phyloP scores from a whole-genome alignment of 2,797 vertebrate species.

The Muscicapa striata region DNA sequence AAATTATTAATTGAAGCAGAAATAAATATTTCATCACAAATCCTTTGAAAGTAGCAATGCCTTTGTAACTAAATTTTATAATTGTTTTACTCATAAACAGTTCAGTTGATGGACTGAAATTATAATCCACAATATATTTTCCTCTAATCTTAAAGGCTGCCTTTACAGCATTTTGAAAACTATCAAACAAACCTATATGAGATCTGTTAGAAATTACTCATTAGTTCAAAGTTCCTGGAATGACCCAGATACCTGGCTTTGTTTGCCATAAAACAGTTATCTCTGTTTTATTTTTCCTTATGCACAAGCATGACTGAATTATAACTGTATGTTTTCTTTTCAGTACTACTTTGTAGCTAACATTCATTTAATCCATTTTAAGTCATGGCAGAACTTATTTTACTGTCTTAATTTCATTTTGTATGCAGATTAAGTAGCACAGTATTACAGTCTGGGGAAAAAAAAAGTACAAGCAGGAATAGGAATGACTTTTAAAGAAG shows the following conservation, averaged over 20 bases:
- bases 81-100: background rate
- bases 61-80: background rate
- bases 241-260: background rate
- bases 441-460: background rate
- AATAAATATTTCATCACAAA: background rate
- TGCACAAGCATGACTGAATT: background rate
- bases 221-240: background rate
- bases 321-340: background rate
- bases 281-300: background rate
- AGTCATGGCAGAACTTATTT: background rate
- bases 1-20: background rate
- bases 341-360: background rate
- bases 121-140: background rate
- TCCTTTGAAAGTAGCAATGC: background rate
- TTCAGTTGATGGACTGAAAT: background rate
- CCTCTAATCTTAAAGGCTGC: background rate
- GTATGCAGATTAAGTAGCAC: background rate
- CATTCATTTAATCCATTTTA: background rate
- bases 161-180: background rate
- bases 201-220: background rate
- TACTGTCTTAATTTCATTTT: background rate
- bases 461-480: background rate
- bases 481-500: background rate
- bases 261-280: background rate
- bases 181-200: background rate